Percentiles rank a stretch among this genome's conserved stretches.
These are phyloP conservation scores for Drosophila affinis DNA, from an alignment of 2,888 invertebrate genomes.

Conservation along the genomic window DNA sequence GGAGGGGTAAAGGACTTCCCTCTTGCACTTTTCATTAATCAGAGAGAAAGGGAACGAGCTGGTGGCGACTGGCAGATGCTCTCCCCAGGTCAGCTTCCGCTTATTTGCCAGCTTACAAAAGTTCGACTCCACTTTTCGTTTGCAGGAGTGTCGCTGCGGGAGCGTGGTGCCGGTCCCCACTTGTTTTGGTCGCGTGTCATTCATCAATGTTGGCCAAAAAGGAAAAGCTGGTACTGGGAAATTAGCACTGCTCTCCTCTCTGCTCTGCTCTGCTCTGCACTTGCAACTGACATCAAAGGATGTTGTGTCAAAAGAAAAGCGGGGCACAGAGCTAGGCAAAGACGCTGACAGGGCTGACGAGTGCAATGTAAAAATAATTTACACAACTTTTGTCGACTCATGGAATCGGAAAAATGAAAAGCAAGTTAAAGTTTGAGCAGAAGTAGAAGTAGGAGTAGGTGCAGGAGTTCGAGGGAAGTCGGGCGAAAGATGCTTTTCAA, in stretches of 20 bases:
- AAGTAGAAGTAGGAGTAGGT: no score
- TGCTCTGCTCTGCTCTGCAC: conserved; percentile 37
- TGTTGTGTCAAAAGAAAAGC: conserved; percentile 57
- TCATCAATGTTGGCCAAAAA: conserved; percentile 55
- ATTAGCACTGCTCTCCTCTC: conserved; percentile 24
- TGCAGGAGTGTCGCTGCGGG: not conserved
- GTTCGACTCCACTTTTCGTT: not conserved
- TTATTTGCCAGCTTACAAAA: not conserved
- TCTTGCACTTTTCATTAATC: conserved; percentile 77
- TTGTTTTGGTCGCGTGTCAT: conserved; percentile 45
- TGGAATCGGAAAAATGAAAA: conserved; percentile 27
- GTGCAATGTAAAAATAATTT: conserved; percentile 71
- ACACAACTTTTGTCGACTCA: conserved; percentile 73
- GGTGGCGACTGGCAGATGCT: conserved; percentile 15
- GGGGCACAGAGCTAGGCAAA: not conserved
- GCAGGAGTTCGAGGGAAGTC: conserved; percentile 16
- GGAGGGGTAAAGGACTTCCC: conserved; percentile 17
- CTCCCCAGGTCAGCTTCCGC: not conserved
- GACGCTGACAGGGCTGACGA: conserved; percentile 34
- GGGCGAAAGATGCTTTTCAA: conserved; percentile 59
- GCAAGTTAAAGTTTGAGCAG: conserved; percentile 13
- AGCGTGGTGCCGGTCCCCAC: not conserved
- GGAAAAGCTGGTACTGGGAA: conserved; percentile 23
- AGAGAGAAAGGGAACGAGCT: conserved; percentile 57
- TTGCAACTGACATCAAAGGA: conserved; percentile 76